Evolutionary conservation across 1,140 invertebrate species (phyloP).

Genomic region (Triops longicaudatus): DNA sequence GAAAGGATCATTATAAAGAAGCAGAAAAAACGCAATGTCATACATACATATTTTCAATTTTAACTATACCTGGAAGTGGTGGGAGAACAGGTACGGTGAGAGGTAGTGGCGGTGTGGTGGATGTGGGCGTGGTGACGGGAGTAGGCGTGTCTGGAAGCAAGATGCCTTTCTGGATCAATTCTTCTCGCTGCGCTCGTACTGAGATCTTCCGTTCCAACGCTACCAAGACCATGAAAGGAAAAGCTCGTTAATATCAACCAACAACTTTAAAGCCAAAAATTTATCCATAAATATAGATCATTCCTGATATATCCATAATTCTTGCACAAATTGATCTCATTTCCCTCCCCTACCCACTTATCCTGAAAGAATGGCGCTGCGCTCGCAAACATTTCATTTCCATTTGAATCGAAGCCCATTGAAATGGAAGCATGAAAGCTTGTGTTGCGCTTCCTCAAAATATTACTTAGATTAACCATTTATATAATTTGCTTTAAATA

Average conservation of each 20-base stretch:
- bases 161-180: slow-evolving; percentile 93
- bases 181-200: slow-evolving; percentile 89
- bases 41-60: not conserved
- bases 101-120: slow-evolving; percentile 13
- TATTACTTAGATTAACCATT: too few relatives aligned
- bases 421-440: too few relatives aligned
- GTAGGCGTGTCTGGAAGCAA: slow-evolving; percentile 78
- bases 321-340: not conserved
- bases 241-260: not conserved
- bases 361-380: not conserved
- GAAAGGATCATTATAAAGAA: too few relatives aligned
- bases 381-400: not conserved
- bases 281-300: not conserved
- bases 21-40: not conserved
- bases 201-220: slow-evolving; percentile 96
- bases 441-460: too few relatives aligned
- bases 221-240: slow-evolving; percentile 44
- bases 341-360: not conserved
- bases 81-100: slow-evolving; percentile 28
- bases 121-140: slow-evolving; percentile 28
- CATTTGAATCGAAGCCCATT: not conserved
- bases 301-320: not conserved
- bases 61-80: slow-evolving; percentile 27
- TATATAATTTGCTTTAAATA: too few relatives aligned
- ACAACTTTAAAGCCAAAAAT: not conserved